A percentile compares a stretch with the other conserved stretches of the same genome.
Conservation (phyloP, 2,113 vertebrate genomes). For the Corythornis vintsioides region DNA sequence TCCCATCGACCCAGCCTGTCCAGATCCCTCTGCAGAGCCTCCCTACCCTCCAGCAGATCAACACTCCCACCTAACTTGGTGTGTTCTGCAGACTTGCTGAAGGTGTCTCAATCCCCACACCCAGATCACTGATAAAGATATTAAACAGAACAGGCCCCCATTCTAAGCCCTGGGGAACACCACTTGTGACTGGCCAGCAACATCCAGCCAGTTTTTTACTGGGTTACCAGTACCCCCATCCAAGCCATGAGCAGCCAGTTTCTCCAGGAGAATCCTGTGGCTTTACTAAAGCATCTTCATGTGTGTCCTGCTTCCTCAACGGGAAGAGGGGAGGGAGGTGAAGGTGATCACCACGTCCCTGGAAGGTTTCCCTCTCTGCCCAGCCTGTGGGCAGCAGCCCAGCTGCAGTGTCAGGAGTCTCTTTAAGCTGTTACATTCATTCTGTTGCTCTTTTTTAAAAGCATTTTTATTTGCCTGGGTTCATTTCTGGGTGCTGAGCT, state of each 20-base stretch:
- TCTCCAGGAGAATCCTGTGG: not conserved
- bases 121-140: not conserved
- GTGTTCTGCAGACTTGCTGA: not conserved
- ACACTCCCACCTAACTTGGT: not conserved
- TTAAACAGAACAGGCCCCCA: rapidly evolving
- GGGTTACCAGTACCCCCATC: not conserved
- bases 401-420: not conserved
- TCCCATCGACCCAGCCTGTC: not conserved
- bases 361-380: not conserved
- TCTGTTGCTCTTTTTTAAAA: not conserved
- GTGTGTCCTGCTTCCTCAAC: not conserved
- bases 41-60: not conserved
- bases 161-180: not conserved
- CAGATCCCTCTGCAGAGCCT: not conserved
- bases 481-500: not conserved
- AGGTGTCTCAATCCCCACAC: not conserved
- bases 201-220: not conserved
- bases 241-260: not conserved
- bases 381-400: not conserved
- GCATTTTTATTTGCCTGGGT: not conserved
- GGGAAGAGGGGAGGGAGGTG: not conserved
- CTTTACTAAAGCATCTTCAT: not conserved
- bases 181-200: rapidly evolving
- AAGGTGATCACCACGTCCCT: not conserved
- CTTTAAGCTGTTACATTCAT: not conserved